phyloP scores from a whole-genome alignment of 2,888 invertebrate species.

The Odontocerum albicorne region DNA sequence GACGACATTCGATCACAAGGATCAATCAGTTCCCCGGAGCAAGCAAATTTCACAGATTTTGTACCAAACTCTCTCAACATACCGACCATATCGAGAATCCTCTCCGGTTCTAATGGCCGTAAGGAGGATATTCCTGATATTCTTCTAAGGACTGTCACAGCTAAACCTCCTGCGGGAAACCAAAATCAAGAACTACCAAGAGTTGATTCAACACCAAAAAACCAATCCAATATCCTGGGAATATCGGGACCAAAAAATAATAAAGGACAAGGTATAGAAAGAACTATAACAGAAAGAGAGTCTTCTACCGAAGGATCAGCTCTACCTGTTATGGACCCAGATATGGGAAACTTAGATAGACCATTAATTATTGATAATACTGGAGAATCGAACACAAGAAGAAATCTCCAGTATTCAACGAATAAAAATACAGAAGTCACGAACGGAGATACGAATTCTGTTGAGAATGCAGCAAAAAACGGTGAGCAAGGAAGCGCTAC shows the following conservation, averaged over 20 bases:
- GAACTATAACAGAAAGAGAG: slow-evolving; percentile 50
- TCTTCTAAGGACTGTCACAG: slow-evolving; percentile 67
- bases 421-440: slow-evolving; percentile 40
- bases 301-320: slow-evolving; percentile 54
- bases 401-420: slow-evolving; percentile 55
- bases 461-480: slow-evolving; percentile 25
- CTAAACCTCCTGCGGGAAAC: slow-evolving; percentile 48
- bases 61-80: slow-evolving; percentile 71
- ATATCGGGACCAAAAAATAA: slow-evolving; percentile 52
- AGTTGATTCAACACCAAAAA: slow-evolving; percentile 31
- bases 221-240: slow-evolving; percentile 41
- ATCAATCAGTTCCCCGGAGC: slow-evolving; percentile 43
- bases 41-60: slow-evolving; percentile 62
- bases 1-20: slow-evolving; percentile 47
- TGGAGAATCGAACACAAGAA: slow-evolving; percentile 56
- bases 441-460: slow-evolving; percentile 11
- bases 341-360: slow-evolving; percentile 55
- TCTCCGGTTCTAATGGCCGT: slow-evolving; percentile 83
- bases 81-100: slow-evolving; percentile 81
- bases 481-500: slow-evolving; percentile 39
- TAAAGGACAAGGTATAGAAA: slow-evolving; percentile 46
- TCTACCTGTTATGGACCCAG: slow-evolving; percentile 54
- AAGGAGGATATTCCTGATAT: slow-evolving; percentile 82
- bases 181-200: slow-evolving; percentile 25
- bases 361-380: slow-evolving; percentile 53